Percentiles rank a stretch among this genome's conserved stretches.
phyloP scores from a whole-genome alignment of 2,113 vertebrate species.

The Heteronetta atricapilla region DNA sequence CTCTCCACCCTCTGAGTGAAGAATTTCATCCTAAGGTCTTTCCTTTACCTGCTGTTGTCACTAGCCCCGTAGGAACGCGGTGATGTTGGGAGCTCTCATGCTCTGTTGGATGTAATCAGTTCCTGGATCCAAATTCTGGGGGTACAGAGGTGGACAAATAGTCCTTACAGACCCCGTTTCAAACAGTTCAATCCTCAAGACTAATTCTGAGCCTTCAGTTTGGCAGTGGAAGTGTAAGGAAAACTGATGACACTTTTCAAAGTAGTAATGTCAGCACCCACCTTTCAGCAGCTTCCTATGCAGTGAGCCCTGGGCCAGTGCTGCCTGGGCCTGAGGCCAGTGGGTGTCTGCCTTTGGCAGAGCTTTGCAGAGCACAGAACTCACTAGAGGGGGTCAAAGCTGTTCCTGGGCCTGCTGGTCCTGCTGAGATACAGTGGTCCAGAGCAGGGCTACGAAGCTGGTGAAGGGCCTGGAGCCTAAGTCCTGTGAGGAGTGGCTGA shows the following conservation, averaged over 20 bases:
- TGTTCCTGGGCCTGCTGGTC: neutral
- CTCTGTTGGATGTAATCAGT: neutral
- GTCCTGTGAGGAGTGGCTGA: too few species aligned
- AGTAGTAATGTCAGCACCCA: neutral
- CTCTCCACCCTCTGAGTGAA: too few species aligned
- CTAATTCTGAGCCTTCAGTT: neutral
- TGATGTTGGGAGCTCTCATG: neutral
- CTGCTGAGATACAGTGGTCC: neutral
- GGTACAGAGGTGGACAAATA: neutral
- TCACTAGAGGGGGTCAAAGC: neutral
- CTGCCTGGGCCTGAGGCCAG: neutral
- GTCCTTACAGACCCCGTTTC: neutral
- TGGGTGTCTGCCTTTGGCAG: neutral
- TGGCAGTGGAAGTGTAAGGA: neutral
- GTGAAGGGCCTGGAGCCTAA: too few species aligned
- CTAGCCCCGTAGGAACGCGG: neutral
- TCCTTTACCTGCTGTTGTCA: neutral
- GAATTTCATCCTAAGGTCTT: neutral
- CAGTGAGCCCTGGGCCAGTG: fast-evolving
- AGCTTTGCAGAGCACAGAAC: neutral
- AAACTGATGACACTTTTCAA: neutral
- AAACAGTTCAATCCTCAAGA: neutral
- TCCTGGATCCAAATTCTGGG: neutral
- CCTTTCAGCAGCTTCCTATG: neutral
- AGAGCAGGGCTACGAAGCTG: too few species aligned